Base-by-base conservation (phyloP, 2,888 invertebrate genomes). In the Unio delphinus region DNA sequence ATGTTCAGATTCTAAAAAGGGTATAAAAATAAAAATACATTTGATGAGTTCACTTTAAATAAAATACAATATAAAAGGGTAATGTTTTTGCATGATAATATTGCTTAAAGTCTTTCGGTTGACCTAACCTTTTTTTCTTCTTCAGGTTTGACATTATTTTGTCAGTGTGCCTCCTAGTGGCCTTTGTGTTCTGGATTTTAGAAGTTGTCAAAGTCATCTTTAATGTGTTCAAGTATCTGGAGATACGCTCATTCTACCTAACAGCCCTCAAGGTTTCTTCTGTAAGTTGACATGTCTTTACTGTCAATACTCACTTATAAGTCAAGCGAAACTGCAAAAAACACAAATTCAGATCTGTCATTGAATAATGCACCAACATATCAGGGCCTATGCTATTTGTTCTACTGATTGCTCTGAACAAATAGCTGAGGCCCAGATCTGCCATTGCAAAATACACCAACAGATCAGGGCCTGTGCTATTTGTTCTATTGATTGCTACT, bases 221-320 rank as follows among this genome's bases (percentile, higher is more conserved):
- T 89, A 95, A 96, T 89, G 92, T 95, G 75, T 93, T 94, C 83
- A 94, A 95, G 87, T 97, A 95, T 83, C 95, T 94, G 92, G 97
- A 98, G 88, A 97, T 97, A 64, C 95, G 96, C 89, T 92, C 94
- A 84, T 98, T 98, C 92, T 98, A 95, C 90, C 95, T 95, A 86
- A 93, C 93, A 83, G 97, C 96, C 64, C 92, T 99, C 74, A 94
- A 94, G 90, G 96, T 98, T 81, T 93, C 94, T 72, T 95, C 97
- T 90, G 93, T 90, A 80, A 83, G 88, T 89, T 23, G n/a, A 3
- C n/a, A 20, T 23, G 26, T 28, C 26, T 18, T 61, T 61, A n/a
- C 8, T 30, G 34, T 56, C 62, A 54, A 1, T 61, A 23, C 8
- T 55, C 15, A 11, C 56, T 17, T 28, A 23, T 15, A 26, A 17